phyloP scores from a whole-genome alignment of 2,888 invertebrate genomes.

The Heliconius hortense region DNA sequence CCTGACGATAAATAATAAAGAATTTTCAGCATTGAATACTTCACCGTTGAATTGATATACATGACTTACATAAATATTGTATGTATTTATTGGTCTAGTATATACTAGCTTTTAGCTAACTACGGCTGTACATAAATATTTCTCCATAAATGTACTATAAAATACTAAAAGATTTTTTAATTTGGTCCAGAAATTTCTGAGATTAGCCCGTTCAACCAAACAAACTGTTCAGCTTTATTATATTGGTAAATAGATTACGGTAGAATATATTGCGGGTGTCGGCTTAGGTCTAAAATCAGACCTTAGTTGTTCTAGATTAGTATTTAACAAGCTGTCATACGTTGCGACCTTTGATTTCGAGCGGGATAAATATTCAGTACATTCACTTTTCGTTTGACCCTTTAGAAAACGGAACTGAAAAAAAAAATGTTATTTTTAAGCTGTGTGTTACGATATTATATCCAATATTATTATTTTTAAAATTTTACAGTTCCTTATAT shows the following conservation, averaged over 20 bases:
- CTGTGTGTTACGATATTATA: too few species aligned
- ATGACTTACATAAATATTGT: too few species aligned
- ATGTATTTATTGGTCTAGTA: too few species aligned
- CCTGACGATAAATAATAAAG: too few species aligned
- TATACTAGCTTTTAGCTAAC: neutral
- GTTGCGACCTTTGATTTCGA: conserved; percentile 40
- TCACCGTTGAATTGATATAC: too few species aligned
- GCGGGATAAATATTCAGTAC: conserved; percentile 32
- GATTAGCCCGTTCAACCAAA: neutral
- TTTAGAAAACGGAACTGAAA: conserved; percentile 33
- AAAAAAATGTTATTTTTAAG: neutral
- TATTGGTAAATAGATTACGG: neutral
- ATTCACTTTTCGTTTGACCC: conserved; percentile 36
- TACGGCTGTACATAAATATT: neutral
- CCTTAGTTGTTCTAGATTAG: conserved; percentile 34
- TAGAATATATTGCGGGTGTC: conserved; percentile 20
- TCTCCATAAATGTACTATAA: neutral
- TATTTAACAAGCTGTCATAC: conserved; percentile 35
- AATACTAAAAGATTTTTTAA: neutral
- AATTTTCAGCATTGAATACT: too few species aligned
- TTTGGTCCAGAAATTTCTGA: neutral
- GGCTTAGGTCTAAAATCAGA: conserved; percentile 12
- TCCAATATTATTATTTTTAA: too few species aligned
- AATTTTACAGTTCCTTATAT: too few species aligned
- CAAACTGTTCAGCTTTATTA: neutral